Evolutionary conservation across 2,888 invertebrate genomes (phyloP).

Genomic region (Pollenia labialis): DNA sequence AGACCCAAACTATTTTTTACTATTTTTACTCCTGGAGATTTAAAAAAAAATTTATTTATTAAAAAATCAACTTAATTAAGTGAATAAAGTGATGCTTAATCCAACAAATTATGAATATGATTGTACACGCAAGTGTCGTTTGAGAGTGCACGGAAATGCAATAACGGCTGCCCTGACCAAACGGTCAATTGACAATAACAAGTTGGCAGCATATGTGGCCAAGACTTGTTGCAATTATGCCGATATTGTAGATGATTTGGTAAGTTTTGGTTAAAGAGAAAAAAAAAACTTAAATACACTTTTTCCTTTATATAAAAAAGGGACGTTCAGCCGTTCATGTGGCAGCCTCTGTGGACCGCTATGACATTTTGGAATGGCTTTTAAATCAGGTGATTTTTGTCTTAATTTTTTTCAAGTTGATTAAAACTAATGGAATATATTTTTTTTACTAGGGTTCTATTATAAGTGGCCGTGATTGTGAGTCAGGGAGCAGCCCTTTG

Average conservation of each 20-base stretch:
- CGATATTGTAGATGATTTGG: constrained; percentile 86
- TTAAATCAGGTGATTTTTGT: constrained; percentile 84
- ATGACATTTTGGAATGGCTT: constrained; percentile 90
- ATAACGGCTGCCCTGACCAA: constrained; percentile 88
- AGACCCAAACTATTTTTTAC: background rate
- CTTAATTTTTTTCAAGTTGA: background rate
- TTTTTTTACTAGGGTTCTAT: constrained; percentile 78
- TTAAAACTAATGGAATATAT: background rate
- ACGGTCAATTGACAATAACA: constrained; percentile 86
- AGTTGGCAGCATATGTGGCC: constrained; percentile 86
- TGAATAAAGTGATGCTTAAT: constrained; percentile 64
- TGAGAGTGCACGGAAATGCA: constrained; percentile 84
- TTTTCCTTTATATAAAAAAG: constrained; percentile 76
- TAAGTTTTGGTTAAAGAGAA: constrained; percentile 78
- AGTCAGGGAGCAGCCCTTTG: constrained; percentile 89
- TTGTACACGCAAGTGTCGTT: constrained; percentile 86
- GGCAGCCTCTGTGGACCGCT: constrained; percentile 90
- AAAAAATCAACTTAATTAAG: constrained; percentile 1
- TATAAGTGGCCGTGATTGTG: constrained; percentile 80
- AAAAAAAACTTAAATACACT: background rate
- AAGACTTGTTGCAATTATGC: constrained; percentile 87
- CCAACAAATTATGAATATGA: constrained; percentile 81
- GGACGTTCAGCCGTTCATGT: constrained; percentile 92
- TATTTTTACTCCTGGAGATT: constrained; percentile 2
- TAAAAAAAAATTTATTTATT: background rate